Evolutionary conservation across 2,888 invertebrate species (phyloP).

Genomic region (Tyria jacobaeae): DNA sequence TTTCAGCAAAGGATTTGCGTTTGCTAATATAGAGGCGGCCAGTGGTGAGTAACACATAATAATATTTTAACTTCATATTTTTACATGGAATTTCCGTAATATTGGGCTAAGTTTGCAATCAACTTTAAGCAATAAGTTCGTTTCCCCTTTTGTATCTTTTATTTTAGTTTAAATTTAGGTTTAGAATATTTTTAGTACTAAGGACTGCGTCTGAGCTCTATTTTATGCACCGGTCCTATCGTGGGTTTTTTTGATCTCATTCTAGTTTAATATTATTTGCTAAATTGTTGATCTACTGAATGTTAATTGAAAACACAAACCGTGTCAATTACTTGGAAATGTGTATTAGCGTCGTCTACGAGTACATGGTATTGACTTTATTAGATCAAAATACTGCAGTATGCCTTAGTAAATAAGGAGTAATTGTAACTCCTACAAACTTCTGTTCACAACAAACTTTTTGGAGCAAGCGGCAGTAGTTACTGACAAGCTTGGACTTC

Average conservation of each 20-base stretch:
- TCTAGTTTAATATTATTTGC: no score
- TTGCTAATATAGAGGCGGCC: constrained; percentile 92
- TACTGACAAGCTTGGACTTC: constrained; percentile 10
- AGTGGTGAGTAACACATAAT: constrained; percentile 69
- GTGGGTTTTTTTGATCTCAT: no score
- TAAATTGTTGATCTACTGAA: no score
- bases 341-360: neutral
- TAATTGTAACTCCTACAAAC: constrained; percentile 4
- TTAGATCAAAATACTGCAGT: neutral
- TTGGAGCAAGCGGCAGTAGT: neutral
- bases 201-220: no score
- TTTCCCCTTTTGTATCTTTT: no score
- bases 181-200: no score
- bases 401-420: neutral
- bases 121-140: no score
- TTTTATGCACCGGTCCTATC: no score
- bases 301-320: neutral
- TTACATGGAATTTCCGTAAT: no score
- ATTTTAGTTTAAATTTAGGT: no score
- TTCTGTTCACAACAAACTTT: constrained; percentile 11
- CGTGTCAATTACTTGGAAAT: neutral
- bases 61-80: no score
- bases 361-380: neutral
- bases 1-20: constrained; percentile 93
- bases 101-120: no score